Percentiles rank a stretch among this genome's conserved stretches.
phyloP scores from a whole-genome alignment of 2,113 vertebrate genomes.

The Gymnogyps californianus region DNA sequence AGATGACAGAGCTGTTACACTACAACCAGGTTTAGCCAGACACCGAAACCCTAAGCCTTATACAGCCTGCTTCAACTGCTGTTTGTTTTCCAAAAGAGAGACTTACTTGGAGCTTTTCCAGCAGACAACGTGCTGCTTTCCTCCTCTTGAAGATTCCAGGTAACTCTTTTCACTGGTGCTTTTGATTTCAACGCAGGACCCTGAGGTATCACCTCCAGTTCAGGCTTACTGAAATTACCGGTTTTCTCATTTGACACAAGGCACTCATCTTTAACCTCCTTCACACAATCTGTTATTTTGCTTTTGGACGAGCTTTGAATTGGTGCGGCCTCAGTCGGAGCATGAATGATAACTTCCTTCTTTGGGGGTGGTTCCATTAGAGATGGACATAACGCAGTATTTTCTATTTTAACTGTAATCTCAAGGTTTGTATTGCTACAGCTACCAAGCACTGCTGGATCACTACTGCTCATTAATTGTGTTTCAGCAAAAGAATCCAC shows the following conservation, averaged over 20 bases:
- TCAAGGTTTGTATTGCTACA: constrained; percentile 52
- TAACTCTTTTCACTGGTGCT: constrained; percentile 89
- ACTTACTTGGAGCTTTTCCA: constrained; percentile 83
- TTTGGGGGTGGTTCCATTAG: constrained; percentile 17
- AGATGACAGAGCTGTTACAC: not conserved
- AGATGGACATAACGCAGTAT: constrained; percentile 20
- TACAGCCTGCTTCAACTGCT: not conserved
- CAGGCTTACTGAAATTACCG: constrained; percentile 2
- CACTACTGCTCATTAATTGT: not conserved
- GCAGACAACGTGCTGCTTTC: constrained; percentile 43
- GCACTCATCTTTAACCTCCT: constrained; percentile 40
- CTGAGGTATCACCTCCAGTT: constrained; percentile 42
- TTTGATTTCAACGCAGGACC: constrained; percentile 73
- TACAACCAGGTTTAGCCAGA: not conserved
- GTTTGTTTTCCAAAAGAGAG: not conserved
- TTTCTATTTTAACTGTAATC: constrained; percentile 59
- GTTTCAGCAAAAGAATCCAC: constrained; percentile 59
- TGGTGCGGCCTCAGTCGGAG: not conserved
- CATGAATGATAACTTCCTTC: constrained; percentile 31
- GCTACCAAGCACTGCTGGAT: not conserved
- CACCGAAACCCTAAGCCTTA: not conserved
- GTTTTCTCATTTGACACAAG: constrained; percentile 1
- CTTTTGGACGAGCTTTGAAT: not conserved
- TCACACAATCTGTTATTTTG: not conserved
- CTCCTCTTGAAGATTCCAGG: constrained; percentile 92